Conservation (phyloP, 2,888 invertebrate genomes). For the Drosophila rellima region DNA sequence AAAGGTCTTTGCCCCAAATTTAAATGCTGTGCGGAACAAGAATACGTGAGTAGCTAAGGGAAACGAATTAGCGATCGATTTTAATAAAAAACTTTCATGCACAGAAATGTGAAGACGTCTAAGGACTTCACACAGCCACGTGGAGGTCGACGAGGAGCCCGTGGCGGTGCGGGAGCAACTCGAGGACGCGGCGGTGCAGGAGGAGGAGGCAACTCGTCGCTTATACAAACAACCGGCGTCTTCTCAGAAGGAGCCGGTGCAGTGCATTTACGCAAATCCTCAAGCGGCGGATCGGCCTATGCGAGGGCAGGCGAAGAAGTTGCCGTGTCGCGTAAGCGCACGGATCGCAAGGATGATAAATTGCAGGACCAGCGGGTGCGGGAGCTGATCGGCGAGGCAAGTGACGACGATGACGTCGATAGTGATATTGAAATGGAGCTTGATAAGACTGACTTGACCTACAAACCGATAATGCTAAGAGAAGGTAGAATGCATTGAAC, state of each 20-base stretch:
- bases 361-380: slow-evolving; percentile 71
- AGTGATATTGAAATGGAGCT: slow-evolving; percentile 69
- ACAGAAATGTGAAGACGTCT: slow-evolving; percentile 85
- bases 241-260: slow-evolving; percentile 85
- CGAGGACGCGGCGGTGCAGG: slow-evolving; percentile 74
- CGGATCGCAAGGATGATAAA: slow-evolving; percentile 80
- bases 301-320: slow-evolving; percentile 74
- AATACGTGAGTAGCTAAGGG: slow-evolving; percentile 84
- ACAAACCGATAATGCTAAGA: slow-evolving; percentile 81
- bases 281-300: slow-evolving; percentile 64
- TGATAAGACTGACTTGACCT: slow-evolving; percentile 80
- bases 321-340: slow-evolving; percentile 71
- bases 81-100: slow-evolving; percentile 6
- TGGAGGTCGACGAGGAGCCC: slow-evolving; percentile 63
- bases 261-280: slow-evolving; percentile 68
- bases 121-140: slow-evolving; percentile 82
- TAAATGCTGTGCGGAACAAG: slow-evolving; percentile 88
- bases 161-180: slow-evolving; percentile 61
- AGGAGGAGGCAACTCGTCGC: slow-evolving; percentile 71
- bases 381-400: slow-evolving; percentile 72
- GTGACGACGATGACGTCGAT: slow-evolving; percentile 74
- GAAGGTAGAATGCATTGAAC: slow-evolving; percentile 69
- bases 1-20: slow-evolving; percentile 88
- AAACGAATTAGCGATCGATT: rapidly evolving
- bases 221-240: slow-evolving; percentile 84